These are phyloP conservation scores for Protonibea diacanthus DNA, from an alignment of 2,797 vertebrate genomes.

Conservation along the genomic window DNA sequence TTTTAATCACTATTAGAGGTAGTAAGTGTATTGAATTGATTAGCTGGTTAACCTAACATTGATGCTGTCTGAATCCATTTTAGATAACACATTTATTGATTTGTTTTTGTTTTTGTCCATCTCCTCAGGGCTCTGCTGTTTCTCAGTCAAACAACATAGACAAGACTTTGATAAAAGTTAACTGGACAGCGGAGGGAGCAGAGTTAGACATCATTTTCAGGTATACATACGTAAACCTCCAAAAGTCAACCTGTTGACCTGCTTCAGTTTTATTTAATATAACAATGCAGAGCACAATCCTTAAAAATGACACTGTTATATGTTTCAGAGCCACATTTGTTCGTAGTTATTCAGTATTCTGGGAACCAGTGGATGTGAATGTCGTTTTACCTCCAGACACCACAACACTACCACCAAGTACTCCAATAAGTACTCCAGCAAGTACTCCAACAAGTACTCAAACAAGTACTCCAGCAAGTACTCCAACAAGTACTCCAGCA, in stretches of 20 bases:
- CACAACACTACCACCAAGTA: neutral
- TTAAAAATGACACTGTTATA: neutral
- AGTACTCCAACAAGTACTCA: neutral
- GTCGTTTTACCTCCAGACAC: neutral
- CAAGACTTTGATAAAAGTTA: rapidly evolving
- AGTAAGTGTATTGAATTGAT: neutral
- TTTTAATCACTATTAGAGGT: neutral
- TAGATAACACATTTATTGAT: too few relatives aligned
- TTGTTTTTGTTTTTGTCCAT: neutral
- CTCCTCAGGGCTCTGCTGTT: slow-evolving; percentile 60
- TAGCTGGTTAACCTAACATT: neutral
- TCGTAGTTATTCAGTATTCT: rapidly evolving
- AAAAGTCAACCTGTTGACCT: neutral
- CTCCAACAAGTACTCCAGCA: neutral
- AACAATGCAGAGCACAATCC: neutral
- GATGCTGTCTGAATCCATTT: too few relatives aligned
- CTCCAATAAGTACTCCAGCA: neutral
- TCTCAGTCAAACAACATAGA: rapidly evolving
- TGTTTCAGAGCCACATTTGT: slow-evolving; percentile 69
- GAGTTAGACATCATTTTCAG: slow-evolving; percentile 46
- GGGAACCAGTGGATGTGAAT: neutral
- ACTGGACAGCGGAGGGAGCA: slow-evolving; percentile 44
- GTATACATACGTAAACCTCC: slow-evolving; percentile 16
- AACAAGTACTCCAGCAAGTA: neutral
- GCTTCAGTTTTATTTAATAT: neutral